Conservation (phyloP, 2,113 vertebrate genomes). For the Psittacara wagleri region DNA sequence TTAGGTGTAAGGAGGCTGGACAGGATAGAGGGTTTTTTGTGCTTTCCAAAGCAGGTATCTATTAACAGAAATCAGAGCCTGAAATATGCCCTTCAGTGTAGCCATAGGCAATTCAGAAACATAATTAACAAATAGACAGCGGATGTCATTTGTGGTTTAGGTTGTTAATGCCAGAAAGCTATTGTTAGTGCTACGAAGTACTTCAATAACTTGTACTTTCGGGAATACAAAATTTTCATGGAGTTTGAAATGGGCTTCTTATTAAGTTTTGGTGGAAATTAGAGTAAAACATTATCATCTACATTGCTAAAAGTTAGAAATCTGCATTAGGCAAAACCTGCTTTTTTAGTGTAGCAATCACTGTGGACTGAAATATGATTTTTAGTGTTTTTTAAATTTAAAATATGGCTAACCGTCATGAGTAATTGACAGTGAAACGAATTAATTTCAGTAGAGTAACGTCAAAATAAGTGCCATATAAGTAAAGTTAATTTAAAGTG, state of each 20-base stretch:
- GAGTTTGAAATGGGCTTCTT: not conserved
- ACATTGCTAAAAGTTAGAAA: not conserved
- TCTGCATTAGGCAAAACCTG: not conserved
- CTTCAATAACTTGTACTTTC: not conserved
- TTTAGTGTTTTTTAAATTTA: not conserved
- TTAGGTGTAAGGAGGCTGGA: not conserved
- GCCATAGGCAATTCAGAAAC: slow-evolving; percentile 20
- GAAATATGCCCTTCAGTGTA: slow-evolving; percentile 52
- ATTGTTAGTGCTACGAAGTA: not conserved
- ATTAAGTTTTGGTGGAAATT: not conserved
- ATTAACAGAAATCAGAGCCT: slow-evolving; percentile 64
- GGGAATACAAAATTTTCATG: not conserved
- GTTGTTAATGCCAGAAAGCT: slow-evolving; percentile 2
- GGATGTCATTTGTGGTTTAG: not conserved
- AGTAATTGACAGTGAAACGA: not conserved
- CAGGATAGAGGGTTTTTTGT: slow-evolving; percentile 1
- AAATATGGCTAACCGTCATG: not conserved
- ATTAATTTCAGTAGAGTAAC: not conserved
- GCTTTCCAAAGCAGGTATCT: slow-evolving; percentile 25
- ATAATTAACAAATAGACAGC: slow-evolving; percentile 53
- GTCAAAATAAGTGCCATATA: not conserved
- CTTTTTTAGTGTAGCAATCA: not conserved
- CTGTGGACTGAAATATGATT: not conserved
- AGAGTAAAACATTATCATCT: not conserved
- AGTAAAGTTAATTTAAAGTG: not conserved